A percentile compares a stretch with the other conserved stretches of the same genome.
phyloP scores from a whole-genome alignment of 1,140 invertebrate species.

The Copidosoma floridanum region DNA sequence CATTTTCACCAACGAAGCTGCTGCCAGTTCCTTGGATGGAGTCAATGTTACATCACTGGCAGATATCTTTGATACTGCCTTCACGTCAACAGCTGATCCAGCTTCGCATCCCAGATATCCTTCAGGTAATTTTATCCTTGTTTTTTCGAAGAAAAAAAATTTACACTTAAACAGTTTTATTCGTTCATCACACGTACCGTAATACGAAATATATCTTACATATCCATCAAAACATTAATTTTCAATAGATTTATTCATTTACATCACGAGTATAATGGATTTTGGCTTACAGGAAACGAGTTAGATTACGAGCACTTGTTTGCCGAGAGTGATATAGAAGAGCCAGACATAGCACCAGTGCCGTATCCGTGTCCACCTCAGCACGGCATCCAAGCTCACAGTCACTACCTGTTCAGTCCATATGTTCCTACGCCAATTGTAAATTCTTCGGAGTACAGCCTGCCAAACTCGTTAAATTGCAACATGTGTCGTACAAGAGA shows the following conservation, averaged over 20 bases:
- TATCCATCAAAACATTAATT: no score
- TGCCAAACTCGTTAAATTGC: slow-evolving; percentile 35
- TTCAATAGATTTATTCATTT: no score
- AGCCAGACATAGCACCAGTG: slow-evolving; percentile 45
- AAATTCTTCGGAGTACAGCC: slow-evolving; percentile 34
- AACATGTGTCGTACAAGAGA: slow-evolving; percentile 40
- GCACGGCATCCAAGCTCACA: slow-evolving; percentile 25
- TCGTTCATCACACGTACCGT: no score
- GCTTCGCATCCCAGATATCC: slow-evolving; percentile 50
- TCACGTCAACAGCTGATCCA: slow-evolving; percentile 57
- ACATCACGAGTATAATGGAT: no score
- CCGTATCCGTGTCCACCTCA: slow-evolving; percentile 39
- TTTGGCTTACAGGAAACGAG: slow-evolving; percentile 51
- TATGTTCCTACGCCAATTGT: slow-evolving; percentile 28
- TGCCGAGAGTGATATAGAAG: slow-evolving; percentile 57
- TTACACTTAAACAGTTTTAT: background rate
- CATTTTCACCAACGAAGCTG: slow-evolving; percentile 43
- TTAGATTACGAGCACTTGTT: slow-evolving; percentile 59
- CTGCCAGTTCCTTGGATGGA: slow-evolving; percentile 46
- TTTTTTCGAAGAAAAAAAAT: background rate
- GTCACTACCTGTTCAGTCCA: slow-evolving; percentile 26
- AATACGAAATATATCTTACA: no score
- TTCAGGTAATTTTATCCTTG: slow-evolving; percentile 40
- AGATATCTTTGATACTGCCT: slow-evolving; percentile 60
- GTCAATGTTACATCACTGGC: slow-evolving; percentile 57